phyloP scores from a whole-genome alignment of 2,113 vertebrate genomes.

The Sorex araneus region DNA sequence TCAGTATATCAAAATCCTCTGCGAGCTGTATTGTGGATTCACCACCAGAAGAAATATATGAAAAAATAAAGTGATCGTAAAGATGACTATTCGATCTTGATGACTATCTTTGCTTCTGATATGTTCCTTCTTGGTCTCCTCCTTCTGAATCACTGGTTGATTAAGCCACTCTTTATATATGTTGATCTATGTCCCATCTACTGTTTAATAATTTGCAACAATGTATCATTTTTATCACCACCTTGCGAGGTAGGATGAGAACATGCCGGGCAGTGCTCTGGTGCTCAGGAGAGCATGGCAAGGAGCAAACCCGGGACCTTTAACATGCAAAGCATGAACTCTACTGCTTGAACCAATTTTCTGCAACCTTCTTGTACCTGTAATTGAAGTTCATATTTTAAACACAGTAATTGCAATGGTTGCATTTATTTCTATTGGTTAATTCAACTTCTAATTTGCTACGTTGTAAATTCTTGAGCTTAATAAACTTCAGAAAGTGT shows the following conservation, averaged over 20 bases:
- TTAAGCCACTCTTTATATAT: background rate
- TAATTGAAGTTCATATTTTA: background rate
- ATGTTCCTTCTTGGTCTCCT: background rate
- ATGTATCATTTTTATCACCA: background rate
- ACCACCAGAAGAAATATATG: background rate
- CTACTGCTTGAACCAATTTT: no score
- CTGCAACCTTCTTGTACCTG: no score
- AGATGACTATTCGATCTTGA: background rate
- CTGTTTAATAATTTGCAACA: background rate
- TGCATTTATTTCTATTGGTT: constrained; percentile 47
- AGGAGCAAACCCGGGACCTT: no score
- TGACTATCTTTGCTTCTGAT: background rate
- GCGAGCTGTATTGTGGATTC: no score
- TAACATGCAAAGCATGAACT: no score
- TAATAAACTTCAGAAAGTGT: background rate
- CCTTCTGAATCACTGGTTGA: background rate
- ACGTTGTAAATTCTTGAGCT: constrained; percentile 13
- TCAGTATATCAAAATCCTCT: no score
- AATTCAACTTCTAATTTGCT: constrained; percentile 46
- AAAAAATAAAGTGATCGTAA: background rate
- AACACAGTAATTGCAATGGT: background rate
- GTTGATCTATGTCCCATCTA: background rate
- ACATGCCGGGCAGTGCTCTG: no score
- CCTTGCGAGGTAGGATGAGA: background rate
- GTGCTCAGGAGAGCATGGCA: no score